Percentiles rank a stretch among this genome's conserved stretches.
phyloP scores from a whole-genome alignment of 2,797 vertebrate species.

The Acanthis flammea region DNA sequence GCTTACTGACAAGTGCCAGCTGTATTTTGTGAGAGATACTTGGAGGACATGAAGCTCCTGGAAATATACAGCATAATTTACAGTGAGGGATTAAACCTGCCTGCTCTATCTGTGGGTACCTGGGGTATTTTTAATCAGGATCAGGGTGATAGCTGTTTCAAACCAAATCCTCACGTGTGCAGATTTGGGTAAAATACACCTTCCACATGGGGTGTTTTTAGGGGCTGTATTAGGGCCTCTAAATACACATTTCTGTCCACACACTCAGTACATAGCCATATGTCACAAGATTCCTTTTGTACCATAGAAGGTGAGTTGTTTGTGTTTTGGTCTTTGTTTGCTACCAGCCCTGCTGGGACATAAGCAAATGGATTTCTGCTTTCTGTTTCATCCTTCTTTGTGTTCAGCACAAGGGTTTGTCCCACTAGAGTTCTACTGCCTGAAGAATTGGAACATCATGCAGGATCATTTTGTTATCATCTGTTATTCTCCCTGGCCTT shows the following conservation, averaged over 20 bases:
- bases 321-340: not conserved
- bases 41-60: not conserved
- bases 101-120: not conserved
- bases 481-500: not conserved
- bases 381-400: not conserved
- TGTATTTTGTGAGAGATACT: not conserved
- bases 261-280: not conserved
- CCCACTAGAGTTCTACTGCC: not conserved
- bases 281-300: not conserved
- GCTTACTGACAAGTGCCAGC: not conserved
- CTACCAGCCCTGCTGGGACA: not conserved
- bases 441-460: not conserved
- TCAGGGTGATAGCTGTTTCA: not conserved
- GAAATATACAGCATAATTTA: not conserved
- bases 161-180: accelerated
- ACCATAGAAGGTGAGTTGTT: not conserved
- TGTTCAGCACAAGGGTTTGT: not conserved
- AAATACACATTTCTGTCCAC: not conserved
- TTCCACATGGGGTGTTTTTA: not conserved
- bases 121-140: not conserved
- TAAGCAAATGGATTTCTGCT: not conserved
- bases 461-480: not conserved
- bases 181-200: not conserved
- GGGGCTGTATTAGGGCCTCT: not conserved
- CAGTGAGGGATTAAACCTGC: not conserved